A percentile compares a stretch with the other conserved stretches of the same genome.
These are phyloP conservation scores for Ptilonorhynchus violaceus DNA, from an alignment of 2,113 vertebrate genomes.

Conservation along the genomic window DNA sequence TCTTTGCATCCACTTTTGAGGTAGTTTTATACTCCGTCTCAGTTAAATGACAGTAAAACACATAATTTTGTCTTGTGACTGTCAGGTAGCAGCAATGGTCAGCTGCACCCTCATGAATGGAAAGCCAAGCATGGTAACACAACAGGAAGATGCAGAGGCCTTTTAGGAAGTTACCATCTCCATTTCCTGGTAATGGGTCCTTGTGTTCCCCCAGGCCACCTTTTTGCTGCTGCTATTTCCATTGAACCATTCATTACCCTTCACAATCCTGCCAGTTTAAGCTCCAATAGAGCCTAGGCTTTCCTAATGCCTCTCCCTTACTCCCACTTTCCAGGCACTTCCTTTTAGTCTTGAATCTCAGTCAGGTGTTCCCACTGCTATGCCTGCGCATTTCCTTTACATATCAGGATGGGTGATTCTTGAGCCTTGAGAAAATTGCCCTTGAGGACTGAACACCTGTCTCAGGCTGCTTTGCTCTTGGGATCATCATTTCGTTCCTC, in stretches of 20 bases:
- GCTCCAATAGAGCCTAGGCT: background rate
- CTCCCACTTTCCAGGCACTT: background rate
- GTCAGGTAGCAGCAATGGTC: background rate
- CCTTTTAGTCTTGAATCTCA: background rate
- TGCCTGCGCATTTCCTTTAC: background rate
- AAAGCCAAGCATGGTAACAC: background rate
- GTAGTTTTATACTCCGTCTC: background rate
- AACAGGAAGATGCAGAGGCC: background rate
- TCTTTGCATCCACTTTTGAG: background rate
- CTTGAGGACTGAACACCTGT: background rate
- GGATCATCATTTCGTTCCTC: background rate
- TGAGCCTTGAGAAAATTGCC: background rate
- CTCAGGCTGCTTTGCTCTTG: background rate
- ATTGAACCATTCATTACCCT: background rate
- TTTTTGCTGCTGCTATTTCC: background rate
- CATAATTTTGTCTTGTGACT: background rate
- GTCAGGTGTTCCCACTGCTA: background rate
- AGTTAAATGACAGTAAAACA: background rate
- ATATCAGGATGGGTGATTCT: background rate
- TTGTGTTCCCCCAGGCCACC: background rate
- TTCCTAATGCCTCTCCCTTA: background rate
- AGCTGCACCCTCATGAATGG: background rate
- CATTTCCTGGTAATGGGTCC: background rate
- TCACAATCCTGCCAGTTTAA: background rate
- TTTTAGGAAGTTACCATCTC: background rate